Base-by-base conservation (phyloP, 2,113 vertebrate species). In the Saccopteryx bilineata region DNA sequence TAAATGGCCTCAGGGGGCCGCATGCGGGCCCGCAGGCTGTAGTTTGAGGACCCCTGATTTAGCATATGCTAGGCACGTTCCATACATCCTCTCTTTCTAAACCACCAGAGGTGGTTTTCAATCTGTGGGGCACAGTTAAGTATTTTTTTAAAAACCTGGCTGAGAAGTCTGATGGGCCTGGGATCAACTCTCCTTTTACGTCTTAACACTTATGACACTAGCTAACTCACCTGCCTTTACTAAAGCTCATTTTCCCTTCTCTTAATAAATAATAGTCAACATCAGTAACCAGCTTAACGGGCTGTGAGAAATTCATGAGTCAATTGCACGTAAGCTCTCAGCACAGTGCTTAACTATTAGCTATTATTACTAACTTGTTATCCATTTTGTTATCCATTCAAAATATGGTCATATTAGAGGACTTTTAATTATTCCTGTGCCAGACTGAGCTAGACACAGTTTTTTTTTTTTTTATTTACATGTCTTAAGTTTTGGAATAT, bases 281-380 rank as follows among this genome's bases (percentile, higher is more conserved):
- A 63, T 79, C 0, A 83, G 65, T 39, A 71, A 65, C 23, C 3
- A 60, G 50, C 26, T 95, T 28, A 61, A 68, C 81, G n/a, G 0
- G 21, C 4, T 96, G 50, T 89, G 69, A 95, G 58, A 82, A 75
- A 83, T 31, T 60, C 18, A 56, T 46, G 33, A 91, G 61, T 83
- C 52, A 74, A 11, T 6, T 19, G n/a, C 9, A 6, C 10, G 19
- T 72, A 92, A 95, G 48, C 28, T 56, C 68, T 46, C n/a, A 11
- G 60, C 28, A 11, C 17, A n/a, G 52, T 46, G 78, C 58, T 82
- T 66, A 71, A 23, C 28, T 88, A 52, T 58, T 65, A 88, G 21
- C 82, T 93, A 52, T 69, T 80, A 79, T 75, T 28, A 84, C 50
- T 58, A 83, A 85, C 24, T 21, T 81, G 19, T 60, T 63, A 83